Evolutionary conservation across 2,113 vertebrate genomes (phyloP).

Genomic region (Melanostigma gelatinosum): DNA sequence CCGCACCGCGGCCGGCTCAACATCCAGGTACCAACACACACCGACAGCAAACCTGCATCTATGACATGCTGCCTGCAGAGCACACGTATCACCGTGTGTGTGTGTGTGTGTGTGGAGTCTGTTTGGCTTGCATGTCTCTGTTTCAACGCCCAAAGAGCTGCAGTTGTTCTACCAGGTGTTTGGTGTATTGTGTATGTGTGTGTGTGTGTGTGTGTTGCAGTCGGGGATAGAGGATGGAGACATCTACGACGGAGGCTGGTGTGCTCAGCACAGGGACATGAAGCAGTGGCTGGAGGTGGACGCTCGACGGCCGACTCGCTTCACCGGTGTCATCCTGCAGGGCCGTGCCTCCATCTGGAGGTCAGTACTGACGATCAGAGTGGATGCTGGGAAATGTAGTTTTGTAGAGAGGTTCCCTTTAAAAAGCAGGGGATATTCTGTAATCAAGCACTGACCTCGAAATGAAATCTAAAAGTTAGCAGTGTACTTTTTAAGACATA

Average conservation of each 20-base stretch:
- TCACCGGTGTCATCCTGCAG: conserved; percentile 91
- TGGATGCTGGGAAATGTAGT: background rate
- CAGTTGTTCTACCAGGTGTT: no score
- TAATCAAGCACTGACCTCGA: background rate
- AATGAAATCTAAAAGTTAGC: background rate
- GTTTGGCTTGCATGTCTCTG: no score
- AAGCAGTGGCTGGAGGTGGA: conserved; percentile 91
- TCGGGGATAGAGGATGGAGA: conserved; percentile 91
- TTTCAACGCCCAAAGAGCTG: no score
- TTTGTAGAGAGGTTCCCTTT: background rate
- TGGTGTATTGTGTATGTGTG: background rate
- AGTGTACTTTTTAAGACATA: background rate
- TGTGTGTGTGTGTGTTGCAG: conserved; percentile 70
- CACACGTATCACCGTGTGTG: background rate
- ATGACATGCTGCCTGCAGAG: background rate
- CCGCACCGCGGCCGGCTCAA: conserved; percentile 93
- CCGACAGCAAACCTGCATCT: background rate
- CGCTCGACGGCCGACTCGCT: conserved; percentile 81
- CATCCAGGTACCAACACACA: conserved; percentile 85
- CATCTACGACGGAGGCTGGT: conserved; percentile 91
- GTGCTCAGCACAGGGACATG: conserved; percentile 82
- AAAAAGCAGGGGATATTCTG: no score
- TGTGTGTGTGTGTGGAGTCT: no score
- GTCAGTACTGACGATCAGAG: conserved; percentile 71
- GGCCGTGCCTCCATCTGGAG: conserved; percentile 95